These are phyloP conservation scores for Mesaphorura yosii DNA, from an alignment of 1,140 invertebrate genomes.

Conservation along the genomic window DNA sequence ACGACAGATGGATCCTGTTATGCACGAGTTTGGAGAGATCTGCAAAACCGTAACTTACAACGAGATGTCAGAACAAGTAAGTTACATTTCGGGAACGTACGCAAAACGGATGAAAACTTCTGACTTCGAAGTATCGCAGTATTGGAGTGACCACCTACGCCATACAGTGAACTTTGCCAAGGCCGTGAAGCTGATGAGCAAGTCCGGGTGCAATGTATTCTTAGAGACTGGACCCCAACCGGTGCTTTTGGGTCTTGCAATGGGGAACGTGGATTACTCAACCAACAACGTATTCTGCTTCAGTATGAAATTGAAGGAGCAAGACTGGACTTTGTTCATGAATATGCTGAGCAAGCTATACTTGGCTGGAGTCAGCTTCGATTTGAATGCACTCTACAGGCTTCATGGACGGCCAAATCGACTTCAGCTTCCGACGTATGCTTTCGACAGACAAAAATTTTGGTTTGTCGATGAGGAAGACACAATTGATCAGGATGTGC, in stretches of 20 bases:
- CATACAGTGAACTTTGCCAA: constrained; percentile 1
- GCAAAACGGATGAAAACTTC: neutral
- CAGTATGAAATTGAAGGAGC: neutral
- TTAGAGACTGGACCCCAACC: constrained; percentile 3
- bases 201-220: neutral
- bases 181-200: neutral
- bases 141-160: constrained; percentile 1
- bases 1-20: constrained; percentile 1
- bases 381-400: neutral
- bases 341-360: neutral
- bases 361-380: neutral
- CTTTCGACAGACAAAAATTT: neutral
- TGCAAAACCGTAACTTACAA: neutral
- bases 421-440: neutral
- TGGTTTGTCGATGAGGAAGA: neutral
- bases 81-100: neutral
- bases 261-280: neutral
- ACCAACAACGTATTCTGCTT: neutral
- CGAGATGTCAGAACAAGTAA: neutral
- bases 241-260: neutral
- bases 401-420: neutral
- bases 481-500: neutral
- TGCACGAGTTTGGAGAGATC: constrained; percentile 5
- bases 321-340: neutral
- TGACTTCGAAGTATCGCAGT: neutral